Base-by-base conservation (phyloP, 2,888 invertebrate species). In the Linnaemya tessellans region DNA sequence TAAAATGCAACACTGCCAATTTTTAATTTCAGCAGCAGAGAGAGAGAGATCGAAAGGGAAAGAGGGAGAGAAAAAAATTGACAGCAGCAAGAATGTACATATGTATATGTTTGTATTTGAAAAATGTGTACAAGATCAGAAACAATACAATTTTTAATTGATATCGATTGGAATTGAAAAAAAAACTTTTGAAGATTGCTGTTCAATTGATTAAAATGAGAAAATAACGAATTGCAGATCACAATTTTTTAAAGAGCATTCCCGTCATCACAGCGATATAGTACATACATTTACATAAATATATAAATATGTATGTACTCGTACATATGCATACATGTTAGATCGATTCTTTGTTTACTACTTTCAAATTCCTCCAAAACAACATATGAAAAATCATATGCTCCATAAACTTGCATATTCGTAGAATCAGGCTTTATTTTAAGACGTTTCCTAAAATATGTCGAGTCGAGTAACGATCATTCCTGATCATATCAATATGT, bases 1-100 rank as follows among this genome's bases (percentile, higher is more conserved):
- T 80, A 84, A 81, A 73, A 80, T 80, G 84, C 84, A 64, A 80
- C 77, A 77, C 62, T 84, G 84, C 84, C 84, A 84, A 81, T 81
- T 81, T 75, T 67, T 51, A 15, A 9, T 79, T 18, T 18, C 35
- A 35, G 18, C 46, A 67, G 30, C 15, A 22, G 38, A 38, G 51
- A 64, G 41, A 64, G 38, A 51, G 38, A 38, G 38, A n/a, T n/a
- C n/a, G n/a, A n/a, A n/a, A n/a, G n/a, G n/a, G n/a, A n/a, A n/a
- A n/a, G n/a, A n/a, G n/a, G n/a, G n/a, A n/a, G n/a, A n/a, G n/a
- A 41, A 11, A 18, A 18, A 46, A 46, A 58, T 22, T 11, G 46
- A 30, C 30, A n/a, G 41, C 54, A 62, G 20, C 22, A 18, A 54
- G 7, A 9, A 13, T 15, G 54, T 38, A 1, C n/a, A 54, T 18